These are phyloP conservation scores for Solenodon paradoxus DNA, from an alignment of 2,113 vertebrate genomes.

Conservation along the genomic window DNA sequence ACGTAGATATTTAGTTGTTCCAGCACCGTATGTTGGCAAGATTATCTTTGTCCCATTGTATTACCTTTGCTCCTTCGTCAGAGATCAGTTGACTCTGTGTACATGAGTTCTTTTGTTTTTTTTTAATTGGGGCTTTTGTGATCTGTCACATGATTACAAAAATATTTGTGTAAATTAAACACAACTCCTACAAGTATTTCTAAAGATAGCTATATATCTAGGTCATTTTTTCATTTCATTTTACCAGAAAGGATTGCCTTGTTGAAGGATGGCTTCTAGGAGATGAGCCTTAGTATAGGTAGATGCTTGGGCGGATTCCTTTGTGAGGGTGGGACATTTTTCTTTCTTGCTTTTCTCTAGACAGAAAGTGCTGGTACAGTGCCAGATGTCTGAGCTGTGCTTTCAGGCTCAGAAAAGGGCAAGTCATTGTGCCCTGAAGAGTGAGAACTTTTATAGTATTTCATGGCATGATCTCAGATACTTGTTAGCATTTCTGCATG, in stretches of 20 bases:
- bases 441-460: neutral
- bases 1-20: neutral
- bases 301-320: neutral
- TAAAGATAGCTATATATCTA: neutral
- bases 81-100: neutral
- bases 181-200: neutral
- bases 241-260: neutral
- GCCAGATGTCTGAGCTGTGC: neutral
- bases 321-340: fast-evolving
- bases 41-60: neutral
- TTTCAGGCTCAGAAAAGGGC: neutral
- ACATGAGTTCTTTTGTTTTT: neutral
- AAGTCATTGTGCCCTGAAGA: neutral
- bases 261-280: neutral
- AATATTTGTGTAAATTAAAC: neutral
- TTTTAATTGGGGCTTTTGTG: neutral
- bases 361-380: neutral
- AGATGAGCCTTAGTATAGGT: neutral
- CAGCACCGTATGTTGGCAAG: neutral
- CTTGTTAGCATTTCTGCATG: neutral
- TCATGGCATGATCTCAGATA: too few species aligned
- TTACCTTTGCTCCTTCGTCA: conserved; percentile 23
- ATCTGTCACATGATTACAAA: neutral
- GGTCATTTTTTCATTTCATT: neutral
- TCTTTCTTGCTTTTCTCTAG: neutral